A percentile compares a stretch with the other conserved stretches of the same genome.
phyloP scores from a whole-genome alignment of 2,888 invertebrate genomes.

The Tortrix viridana region DNA sequence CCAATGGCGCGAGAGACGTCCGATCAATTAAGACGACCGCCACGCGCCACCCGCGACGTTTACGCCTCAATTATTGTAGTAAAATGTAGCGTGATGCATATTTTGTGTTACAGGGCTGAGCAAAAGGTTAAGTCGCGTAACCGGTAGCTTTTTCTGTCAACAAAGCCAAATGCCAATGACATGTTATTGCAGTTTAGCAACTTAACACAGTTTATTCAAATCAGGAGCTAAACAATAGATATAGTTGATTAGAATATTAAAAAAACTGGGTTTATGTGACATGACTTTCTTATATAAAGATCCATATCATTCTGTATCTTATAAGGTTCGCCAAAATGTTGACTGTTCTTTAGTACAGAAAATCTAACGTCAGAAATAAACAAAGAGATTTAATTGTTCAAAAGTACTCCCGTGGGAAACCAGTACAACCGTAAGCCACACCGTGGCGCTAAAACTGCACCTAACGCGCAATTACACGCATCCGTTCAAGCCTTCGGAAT shows the following conservation, averaged over 20 bases:
- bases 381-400: neutral
- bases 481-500: neutral
- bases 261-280: too few species aligned
- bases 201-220: too few species aligned
- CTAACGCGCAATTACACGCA: conserved; percentile 5
- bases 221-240: too few species aligned
- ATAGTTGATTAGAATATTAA: too few species aligned
- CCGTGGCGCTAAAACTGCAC: neutral
- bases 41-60: conserved; percentile 36
- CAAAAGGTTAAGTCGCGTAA: conserved; percentile 9
- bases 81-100: conserved; percentile 20
- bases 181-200: too few species aligned
- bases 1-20: conserved; percentile 41
- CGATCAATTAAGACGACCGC: conserved; percentile 50
- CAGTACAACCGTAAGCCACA: neutral
- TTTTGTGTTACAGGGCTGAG: conserved; percentile 26
- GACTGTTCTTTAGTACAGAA: neutral
- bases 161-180: too few species aligned
- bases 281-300: too few species aligned
- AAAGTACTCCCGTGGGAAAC: neutral
- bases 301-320: too few species aligned
- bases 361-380: neutral
- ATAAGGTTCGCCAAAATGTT: too few species aligned
- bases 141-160: too few species aligned
- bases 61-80: conserved; percentile 33